Base-by-base conservation (phyloP, 2,113 vertebrate species). In the Seriola quinqueradiata region DNA sequence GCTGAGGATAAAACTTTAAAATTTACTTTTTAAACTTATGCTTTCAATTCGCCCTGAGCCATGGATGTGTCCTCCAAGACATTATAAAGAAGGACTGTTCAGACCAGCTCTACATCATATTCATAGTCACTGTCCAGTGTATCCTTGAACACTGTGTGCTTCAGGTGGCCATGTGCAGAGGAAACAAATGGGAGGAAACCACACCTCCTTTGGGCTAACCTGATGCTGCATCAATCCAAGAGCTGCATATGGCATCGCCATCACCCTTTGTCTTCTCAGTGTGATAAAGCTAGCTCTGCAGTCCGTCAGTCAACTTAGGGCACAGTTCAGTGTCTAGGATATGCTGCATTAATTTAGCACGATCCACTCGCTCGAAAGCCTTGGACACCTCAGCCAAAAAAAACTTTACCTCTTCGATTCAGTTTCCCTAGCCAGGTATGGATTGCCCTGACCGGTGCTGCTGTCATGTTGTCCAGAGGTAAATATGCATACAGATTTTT, bases 321-420 rank as follows among this genome's bases (percentile, higher is more conserved):
- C 19, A 50, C 14, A 63, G 61, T 77, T 72, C 23, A 54, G 40
- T 58, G 38, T 68, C 38, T 60, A 34, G 54, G 61, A 82, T 50
- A 72, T 40, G 61, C 55, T 82, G 36, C 67, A 79, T 73, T 73
- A 8, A 82, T 79, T 79, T 68, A 70, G 55, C 55, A 67, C 67
- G 70, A 82, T 75, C 67, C 61, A 50, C 55, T 87, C 46, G 68
- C 40, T 67, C 8, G 0, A 69, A 67, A 40, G 23, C 52, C 59
- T 78, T 70, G 52, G 59, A 61, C 44, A 61, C 16, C 44, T 52
- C 69, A 67, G 59, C 54, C 28, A 75, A 75, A 78, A 71, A 54
- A 79, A 38, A 48, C 21, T 0, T 23, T 48, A 50, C 21, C 36
- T 17, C n/a, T 78, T 54, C 8, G 17, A 44, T 66, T 59, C 75